Evolutionary conservation across 1,140 invertebrate genomes (phyloP), one percentile per base, ranked within the genome.

Genomic region (Heliconius hewitsoni): DNA sequence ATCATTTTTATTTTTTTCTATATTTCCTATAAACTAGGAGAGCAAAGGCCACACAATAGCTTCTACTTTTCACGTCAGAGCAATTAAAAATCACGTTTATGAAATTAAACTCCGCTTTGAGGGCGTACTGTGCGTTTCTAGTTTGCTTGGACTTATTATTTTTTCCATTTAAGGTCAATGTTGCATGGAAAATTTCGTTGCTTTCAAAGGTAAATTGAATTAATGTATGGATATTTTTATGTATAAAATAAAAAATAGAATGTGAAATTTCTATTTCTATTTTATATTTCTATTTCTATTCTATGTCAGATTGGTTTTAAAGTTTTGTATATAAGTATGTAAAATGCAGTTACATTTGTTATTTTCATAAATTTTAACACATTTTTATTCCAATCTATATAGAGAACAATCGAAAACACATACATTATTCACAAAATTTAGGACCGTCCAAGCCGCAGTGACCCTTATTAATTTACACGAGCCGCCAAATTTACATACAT

Each of bases 91-190:
- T 60, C 74, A 71, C 39, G 55, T 76, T 71, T 76, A 76, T 76
- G 66, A 71, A 70, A 76, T 76, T 70, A 71, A 76, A 76, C 18
- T 76, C 60, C 39, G 39, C 74, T 66, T 66, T 66, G 60, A 66
- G 27, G 27, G 27, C 60, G 27, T 6, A 66, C 23, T 66, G 60
- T 66, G 57, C n/a, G 60, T 27, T 66, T 13, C 27, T 66, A 50
- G 74, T 76, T 70, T 60, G 18, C 30, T 30, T 66, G 23, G 60
- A 66, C 60, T 3, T 66, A 27, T 66, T 66, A 66, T 66, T 66
- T 66, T 60, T 66, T 66, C 60, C 3, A 3, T 66, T 66, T 23
- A 18, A 66, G 60, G 23, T 66, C 60, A 66, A 66, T 66, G 60
- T 66, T 66, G 23, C 27, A 66, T 66, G 60, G 60, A 66, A 66